Conservation (phyloP, 2,113 vertebrate species). For the Apeltes quadracus region DNA sequence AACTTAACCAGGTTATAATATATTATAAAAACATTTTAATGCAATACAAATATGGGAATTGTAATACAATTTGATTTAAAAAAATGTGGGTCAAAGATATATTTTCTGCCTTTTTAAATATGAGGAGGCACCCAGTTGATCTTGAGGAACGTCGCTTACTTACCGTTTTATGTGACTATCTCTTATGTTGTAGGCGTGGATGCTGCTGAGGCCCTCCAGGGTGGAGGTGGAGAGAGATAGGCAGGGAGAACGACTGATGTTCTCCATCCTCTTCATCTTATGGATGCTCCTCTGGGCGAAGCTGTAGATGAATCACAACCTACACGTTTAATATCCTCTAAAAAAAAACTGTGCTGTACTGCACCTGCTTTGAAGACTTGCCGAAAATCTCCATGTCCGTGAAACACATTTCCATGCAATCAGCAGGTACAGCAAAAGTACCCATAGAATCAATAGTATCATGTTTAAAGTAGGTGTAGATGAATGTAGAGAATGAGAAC, state of each 20-base stretch:
- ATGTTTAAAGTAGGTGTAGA: not conserved
- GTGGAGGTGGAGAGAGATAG: constrained; percentile 81
- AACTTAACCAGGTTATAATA: not conserved
- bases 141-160: constrained; percentile 21
- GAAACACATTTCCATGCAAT: not conserved
- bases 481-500: constrained; percentile 70
- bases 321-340: not conserved
- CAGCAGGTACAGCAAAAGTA: not conserved
- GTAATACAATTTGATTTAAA: too few relatives aligned
- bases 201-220: constrained; percentile 82
- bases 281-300: constrained; percentile 79
- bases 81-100: not conserved
- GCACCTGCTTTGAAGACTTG: not conserved
- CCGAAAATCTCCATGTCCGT: not conserved
- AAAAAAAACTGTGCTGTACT: not conserved
- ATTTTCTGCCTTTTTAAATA: not conserved
- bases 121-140: not conserved
- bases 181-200: constrained; percentile 80
- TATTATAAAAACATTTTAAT: too few relatives aligned
- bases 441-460: not conserved
- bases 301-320: constrained; percentile 50
- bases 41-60: too few relatives aligned
- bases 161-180: constrained; percentile 73
- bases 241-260: constrained; percentile 82
- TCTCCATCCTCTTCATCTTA: constrained; percentile 83